Percentiles rank a stretch among this genome's conserved stretches.
Conservation (phyloP, 2,113 vertebrate genomes). For the Muntiacus reevesi region DNA sequence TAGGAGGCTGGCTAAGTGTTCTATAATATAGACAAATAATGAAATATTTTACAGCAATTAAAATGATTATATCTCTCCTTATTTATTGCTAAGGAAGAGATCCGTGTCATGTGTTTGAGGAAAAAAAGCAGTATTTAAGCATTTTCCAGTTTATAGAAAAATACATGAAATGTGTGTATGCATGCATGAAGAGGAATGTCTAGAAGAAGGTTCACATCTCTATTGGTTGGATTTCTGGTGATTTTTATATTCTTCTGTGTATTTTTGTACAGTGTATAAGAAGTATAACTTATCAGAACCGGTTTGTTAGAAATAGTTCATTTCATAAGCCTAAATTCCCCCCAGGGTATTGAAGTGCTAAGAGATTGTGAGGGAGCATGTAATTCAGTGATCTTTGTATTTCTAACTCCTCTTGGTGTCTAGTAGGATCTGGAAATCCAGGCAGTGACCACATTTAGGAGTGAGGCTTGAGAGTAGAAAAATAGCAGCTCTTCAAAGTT, state of each 20-base stretch:
- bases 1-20: neutral
- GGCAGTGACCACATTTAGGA: neutral
- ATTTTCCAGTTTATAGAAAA: neutral
- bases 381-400: neutral
- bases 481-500: neutral
- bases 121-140: neutral
- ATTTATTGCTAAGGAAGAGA: neutral
- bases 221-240: neutral
- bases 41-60: neutral
- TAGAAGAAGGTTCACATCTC: neutral
- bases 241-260: neutral
- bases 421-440: neutral
- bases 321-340: neutral
- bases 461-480: neutral
- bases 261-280: neutral
- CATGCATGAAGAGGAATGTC: neutral
- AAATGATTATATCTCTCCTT: neutral
- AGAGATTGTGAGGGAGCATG: neutral
- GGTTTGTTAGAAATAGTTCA: neutral
- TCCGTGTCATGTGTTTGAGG: neutral
- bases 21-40: neutral
- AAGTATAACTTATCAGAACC: slow-evolving; percentile 6
- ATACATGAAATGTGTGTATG: neutral
- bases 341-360: neutral
- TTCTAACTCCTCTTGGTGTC: neutral